Evolutionary conservation across 2,113 vertebrate genomes (phyloP).

Genomic region (Promerops cafer): DNA sequence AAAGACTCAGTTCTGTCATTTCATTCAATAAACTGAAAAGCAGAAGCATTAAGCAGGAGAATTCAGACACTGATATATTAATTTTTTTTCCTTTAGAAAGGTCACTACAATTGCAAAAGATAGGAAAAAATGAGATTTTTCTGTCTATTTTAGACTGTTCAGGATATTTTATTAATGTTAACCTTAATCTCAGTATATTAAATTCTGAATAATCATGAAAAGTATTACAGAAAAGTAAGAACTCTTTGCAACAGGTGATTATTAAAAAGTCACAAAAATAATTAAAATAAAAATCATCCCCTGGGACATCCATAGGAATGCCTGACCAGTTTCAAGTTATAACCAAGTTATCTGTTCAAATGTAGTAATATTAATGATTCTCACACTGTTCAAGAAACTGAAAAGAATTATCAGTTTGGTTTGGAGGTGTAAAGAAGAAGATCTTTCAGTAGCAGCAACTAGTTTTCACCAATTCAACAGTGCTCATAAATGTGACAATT

Average conservation of each 20-base stretch:
- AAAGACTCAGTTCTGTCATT: constrained; percentile 73
- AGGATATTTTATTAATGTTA: background rate
- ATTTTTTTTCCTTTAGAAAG: background rate
- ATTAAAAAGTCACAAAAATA: background rate
- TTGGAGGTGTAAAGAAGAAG: background rate
- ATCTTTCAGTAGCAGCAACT: background rate
- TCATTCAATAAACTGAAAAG: constrained; percentile 74
- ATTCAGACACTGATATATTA: background rate
- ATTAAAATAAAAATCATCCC: background rate
- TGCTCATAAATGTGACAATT: background rate
- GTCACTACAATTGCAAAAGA: background rate
- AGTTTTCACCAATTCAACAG: background rate
- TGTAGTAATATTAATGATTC: background rate
- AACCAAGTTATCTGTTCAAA: background rate
- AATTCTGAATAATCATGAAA: background rate
- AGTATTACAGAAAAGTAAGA: background rate
- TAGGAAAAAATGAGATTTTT: background rate
- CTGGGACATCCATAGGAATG: background rate
- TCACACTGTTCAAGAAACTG: background rate
- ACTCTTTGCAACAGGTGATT: background rate
- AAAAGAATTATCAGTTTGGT: background rate
- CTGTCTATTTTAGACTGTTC: background rate
- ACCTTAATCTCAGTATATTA: background rate
- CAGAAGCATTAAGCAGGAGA: constrained; percentile 48
- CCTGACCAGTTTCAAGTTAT: background rate